phyloP scores from a whole-genome alignment of 1,140 invertebrate genomes.

The Microplitis demolitor region DNA sequence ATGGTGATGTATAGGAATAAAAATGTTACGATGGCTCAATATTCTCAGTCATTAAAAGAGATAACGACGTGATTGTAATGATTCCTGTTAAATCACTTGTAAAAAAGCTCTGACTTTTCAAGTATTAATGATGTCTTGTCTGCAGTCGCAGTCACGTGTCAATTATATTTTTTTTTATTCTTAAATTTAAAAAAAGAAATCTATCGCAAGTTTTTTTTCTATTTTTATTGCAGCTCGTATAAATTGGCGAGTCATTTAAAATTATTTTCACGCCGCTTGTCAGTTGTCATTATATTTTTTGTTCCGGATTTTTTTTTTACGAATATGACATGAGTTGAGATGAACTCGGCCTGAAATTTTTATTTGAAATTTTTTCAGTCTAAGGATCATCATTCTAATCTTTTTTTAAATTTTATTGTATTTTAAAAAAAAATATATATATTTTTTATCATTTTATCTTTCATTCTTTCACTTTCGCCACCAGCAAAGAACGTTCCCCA shows the following conservation, averaged over 20 bases:
- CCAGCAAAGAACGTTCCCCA: neutral
- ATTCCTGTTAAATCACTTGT: conserved; percentile 23
- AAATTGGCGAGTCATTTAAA: neutral
- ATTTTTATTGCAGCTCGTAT: neutral
- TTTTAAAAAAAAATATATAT: neutral
- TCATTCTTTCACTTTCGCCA: neutral
- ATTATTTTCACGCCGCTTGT: neutral
- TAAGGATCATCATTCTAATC: no score
- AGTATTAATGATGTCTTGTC: no score
- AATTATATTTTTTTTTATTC: neutral
- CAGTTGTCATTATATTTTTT: neutral
- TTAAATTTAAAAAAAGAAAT: neutral
- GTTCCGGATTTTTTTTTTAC: neutral
- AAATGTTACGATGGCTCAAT: conserved; percentile 7
- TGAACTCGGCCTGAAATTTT: no score
- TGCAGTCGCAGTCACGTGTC: neutral
- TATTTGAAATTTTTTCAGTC: no score
- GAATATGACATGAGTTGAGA: neutral
- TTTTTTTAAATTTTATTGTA: no score
- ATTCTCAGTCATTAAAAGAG: conserved; percentile 13
- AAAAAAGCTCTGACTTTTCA: conserved; percentile 13
- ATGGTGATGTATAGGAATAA: neutral
- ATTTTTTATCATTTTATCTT: neutral
- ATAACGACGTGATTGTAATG: conserved; percentile 17
- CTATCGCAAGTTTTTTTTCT: neutral